These are phyloP conservation scores for Agapostemon virescens DNA, from an alignment of 2,888 invertebrate genomes.

Conservation along the genomic window DNA sequence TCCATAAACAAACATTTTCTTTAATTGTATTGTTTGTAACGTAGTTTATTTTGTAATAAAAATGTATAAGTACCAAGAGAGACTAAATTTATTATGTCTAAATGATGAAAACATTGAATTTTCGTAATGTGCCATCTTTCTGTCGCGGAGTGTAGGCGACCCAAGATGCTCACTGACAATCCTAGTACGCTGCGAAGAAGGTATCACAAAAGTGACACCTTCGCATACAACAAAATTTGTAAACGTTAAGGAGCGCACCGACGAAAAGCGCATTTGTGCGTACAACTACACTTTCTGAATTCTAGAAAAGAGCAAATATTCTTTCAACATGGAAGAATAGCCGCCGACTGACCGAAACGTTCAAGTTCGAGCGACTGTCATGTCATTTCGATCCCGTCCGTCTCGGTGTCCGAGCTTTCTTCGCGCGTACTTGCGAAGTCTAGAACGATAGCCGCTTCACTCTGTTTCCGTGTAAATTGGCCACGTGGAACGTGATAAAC, in stretches of 20 bases:
- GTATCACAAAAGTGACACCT: no score
- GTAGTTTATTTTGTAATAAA: no score
- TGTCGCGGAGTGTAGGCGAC: no score
- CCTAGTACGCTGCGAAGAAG: no score
- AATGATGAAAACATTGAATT: no score
- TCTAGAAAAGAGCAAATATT: neutral
- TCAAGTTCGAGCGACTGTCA: conserved; percentile 4
- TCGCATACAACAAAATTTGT: neutral
- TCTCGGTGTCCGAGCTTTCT: conserved; percentile 20
- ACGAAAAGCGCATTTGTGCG: neutral
- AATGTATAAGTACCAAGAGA: no score
- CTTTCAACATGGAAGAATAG: neutral
- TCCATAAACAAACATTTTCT: no score
- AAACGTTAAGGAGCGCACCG: neutral
- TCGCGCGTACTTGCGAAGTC: conserved; percentile 3
- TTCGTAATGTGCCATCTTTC: no score
- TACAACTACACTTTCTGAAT: neutral
- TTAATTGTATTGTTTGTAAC: no score
- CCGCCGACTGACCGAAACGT: neutral
- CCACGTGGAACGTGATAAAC: conserved; percentile 32
- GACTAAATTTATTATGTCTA: no score
- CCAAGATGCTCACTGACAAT: no score
- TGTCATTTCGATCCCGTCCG: conserved; percentile 10
- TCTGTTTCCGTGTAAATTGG: conserved; percentile 42
- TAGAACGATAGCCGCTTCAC: conserved; percentile 34